Evolutionary conservation across 2,888 invertebrate genomes (phyloP), one percentile per base, ranked within the genome.

Genomic region (Meliscaeva auricollis): DNA sequence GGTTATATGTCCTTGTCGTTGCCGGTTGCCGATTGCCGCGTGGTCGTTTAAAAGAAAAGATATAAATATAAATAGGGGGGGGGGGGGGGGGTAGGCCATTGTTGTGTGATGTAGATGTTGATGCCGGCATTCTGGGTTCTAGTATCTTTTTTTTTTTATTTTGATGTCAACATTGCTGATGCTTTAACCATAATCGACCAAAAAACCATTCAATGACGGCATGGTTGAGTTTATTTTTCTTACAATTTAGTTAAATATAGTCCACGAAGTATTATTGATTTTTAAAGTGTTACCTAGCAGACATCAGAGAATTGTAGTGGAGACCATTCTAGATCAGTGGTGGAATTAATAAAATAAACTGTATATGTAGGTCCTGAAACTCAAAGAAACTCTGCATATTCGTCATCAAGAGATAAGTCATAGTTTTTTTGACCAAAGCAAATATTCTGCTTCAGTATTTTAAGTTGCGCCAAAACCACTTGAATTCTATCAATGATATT

Each of bases 211-310:
- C 17, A 20, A 6, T 32, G 35, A 50, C 20, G 46, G 17, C 7
- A 64, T 17, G 60, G n/a, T 35, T 17, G 9, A 9, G 38, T 46
- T 32, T 64, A 48, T 20, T 66, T 60, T 52, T 60, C 46, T 73
- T 50, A 60, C 58, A 81, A 76, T 58, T 52, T 26, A 26, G 26
- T 26, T 32, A 76, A 54, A 44, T 41, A 44, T 56, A n/a, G 32
- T 60, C 44, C 1, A 15, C 1, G 54, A 15, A 54, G 26, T 26
- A 13, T 41, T 41, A 4, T 50, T 22, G 0, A 1, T 13, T 13
- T 26, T 26, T n/a, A n/a, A n/a, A n/a, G n/a, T n/a, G n/a, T n/a
- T n/a, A n/a, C n/a, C n/a, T n/a, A n/a, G n/a, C n/a, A n/a, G n/a
- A n/a, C n/a, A n/a, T n/a, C n/a, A n/a, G n/a, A n/a, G n/a, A n/a